Percentiles rank a stretch among this genome's conserved stretches.
phyloP scores from a whole-genome alignment of 2,888 invertebrate species.

The Caenorhabditis angaria region DNA sequence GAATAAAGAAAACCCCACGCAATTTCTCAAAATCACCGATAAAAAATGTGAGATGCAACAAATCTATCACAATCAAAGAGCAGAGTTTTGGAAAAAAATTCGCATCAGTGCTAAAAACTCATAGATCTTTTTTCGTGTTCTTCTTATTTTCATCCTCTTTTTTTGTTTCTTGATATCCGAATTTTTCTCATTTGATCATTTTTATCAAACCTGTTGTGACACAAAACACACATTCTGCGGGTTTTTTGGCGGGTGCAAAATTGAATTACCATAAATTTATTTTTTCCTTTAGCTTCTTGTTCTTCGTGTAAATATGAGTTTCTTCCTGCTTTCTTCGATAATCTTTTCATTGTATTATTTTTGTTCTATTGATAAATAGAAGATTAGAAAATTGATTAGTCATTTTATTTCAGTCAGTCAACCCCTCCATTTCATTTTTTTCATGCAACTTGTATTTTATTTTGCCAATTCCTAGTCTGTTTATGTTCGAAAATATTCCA shows the following conservation, averaged over 20 bases:
- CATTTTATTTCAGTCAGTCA: too few relatives aligned
- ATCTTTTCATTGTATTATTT: neutral
- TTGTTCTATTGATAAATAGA: too few relatives aligned
- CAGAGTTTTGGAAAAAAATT: conserved; percentile 58
- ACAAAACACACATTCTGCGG: conserved; percentile 4
- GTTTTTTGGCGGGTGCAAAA: too few relatives aligned
- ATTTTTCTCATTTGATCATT: neutral
- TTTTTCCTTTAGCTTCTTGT: neutral
- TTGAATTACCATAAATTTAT: neutral
- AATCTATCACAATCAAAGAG: conserved; percentile 50
- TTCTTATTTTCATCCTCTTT: conserved; percentile 11
- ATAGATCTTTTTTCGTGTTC: conserved; percentile 6
- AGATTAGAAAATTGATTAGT: too few relatives aligned
- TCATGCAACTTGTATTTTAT: too few relatives aligned
- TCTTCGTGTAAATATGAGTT: neutral
- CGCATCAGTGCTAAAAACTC: conserved; percentile 33
- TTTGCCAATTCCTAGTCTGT: too few relatives aligned
- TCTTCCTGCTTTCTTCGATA: neutral
- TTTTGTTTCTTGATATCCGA: conserved; percentile 14
- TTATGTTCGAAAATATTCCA: neutral
- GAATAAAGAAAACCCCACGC: conserved; percentile 37
- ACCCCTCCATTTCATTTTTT: too few relatives aligned
- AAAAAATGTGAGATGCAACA: conserved; percentile 58
- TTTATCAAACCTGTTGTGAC: neutral
- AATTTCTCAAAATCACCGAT: conserved; percentile 48